These are phyloP conservation scores for Eurois occulta DNA, from an alignment of 2,888 invertebrate genomes.

Conservation along the genomic window DNA sequence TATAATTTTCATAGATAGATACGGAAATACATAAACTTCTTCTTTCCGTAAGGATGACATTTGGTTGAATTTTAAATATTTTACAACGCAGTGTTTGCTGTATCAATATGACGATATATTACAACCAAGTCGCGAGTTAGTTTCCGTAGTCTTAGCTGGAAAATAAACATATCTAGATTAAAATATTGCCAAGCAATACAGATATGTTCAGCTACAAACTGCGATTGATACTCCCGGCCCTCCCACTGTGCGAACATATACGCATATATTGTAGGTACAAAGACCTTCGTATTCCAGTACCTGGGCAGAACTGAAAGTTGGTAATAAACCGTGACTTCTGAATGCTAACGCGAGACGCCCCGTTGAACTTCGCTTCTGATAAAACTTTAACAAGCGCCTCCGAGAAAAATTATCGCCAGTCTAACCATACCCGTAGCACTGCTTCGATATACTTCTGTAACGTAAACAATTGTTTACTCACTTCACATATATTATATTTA, in stretches of 20 bases:
- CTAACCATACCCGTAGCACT: conserved; percentile 61
- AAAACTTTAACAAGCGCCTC: conserved; percentile 75
- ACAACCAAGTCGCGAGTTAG: conserved; percentile 35
- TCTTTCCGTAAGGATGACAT: conserved; percentile 11
- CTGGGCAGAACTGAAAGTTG: conserved; percentile 76
- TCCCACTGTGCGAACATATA: conserved; percentile 39
- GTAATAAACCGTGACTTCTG: conserved; percentile 81
- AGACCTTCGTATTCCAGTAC: conserved; percentile 58
- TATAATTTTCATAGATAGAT: neutral
- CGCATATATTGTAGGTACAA: conserved; percentile 36
- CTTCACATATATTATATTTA: conserved; percentile 57
- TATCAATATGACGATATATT: conserved; percentile 31
- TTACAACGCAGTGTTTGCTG: conserved; percentile 25
- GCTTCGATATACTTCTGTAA: conserved; percentile 53
- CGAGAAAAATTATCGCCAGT: conserved; percentile 70
- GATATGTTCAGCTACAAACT: conserved; percentile 75
- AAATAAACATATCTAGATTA: conserved; percentile 66
- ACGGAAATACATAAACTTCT: neutral
- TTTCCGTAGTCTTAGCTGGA: conserved; percentile 52
- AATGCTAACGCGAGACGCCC: conserved; percentile 78
- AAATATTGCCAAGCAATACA: conserved; percentile 70
- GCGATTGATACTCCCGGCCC: conserved; percentile 67
- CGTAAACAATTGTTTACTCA: conserved; percentile 57
- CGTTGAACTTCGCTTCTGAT: conserved; percentile 77
- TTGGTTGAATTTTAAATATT: conserved; percentile 41